Evolutionary conservation across 2,113 vertebrate genomes (phyloP).

Genomic region (Ia io): DNA sequence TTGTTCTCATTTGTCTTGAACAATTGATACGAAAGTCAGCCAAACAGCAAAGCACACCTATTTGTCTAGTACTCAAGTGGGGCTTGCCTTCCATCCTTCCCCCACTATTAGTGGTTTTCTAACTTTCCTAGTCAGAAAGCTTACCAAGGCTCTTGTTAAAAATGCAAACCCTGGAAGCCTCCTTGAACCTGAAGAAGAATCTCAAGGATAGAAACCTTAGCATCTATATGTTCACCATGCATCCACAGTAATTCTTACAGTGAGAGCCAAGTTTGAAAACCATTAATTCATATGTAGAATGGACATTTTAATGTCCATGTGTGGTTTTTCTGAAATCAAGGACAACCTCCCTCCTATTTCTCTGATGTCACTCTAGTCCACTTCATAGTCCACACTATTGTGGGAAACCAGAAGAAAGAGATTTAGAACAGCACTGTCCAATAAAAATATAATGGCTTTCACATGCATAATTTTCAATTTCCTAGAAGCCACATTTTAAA

Average conservation of each 20-base stretch:
- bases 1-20: background rate
- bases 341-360: background rate
- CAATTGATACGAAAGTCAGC: background rate
- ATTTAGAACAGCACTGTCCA: background rate
- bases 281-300: background rate
- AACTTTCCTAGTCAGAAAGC: background rate
- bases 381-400: background rate
- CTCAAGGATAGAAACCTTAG: background rate
- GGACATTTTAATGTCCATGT: background rate
- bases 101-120: background rate
- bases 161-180: background rate
- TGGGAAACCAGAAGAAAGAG: background rate
- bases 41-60: background rate
- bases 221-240: background rate
- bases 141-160: background rate
- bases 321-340: background rate
- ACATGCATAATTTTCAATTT: background rate
- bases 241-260: background rate
- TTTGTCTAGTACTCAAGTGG: background rate
- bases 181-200: background rate
- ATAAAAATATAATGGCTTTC: background rate
- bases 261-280: background rate
- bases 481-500: background rate
- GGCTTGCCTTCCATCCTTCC: background rate
- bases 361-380: background rate